These are phyloP conservation scores for Nemurella pictetii DNA, from an alignment of 2,888 invertebrate species.

Conservation along the genomic window DNA sequence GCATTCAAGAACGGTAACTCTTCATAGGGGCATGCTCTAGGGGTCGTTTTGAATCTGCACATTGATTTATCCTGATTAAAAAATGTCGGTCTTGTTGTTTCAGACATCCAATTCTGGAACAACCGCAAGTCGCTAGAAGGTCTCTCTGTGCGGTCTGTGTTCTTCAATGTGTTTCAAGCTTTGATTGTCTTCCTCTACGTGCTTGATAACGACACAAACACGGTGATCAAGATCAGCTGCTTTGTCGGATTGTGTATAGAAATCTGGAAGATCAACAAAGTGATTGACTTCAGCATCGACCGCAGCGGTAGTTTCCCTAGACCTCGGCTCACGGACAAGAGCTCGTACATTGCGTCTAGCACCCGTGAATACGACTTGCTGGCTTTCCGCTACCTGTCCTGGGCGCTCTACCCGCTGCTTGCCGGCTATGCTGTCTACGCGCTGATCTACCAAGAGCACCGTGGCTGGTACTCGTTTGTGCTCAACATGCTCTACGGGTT, in stretches of 20 bases:
- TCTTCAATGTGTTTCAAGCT: constrained; percentile 98
- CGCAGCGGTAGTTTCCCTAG: constrained; percentile 80
- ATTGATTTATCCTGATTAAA: too few relatives aligned
- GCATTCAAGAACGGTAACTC: constrained; percentile 94
- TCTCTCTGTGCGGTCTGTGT: constrained; percentile 94
- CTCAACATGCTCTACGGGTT: constrained; percentile 97
- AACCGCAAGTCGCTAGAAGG: constrained; percentile 96
- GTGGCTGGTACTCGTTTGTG: constrained; percentile 98
- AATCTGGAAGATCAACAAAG: constrained; percentile 99
- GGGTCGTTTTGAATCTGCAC: too few relatives aligned
- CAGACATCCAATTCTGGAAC: constrained; percentile 99
- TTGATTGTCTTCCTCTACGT: constrained; percentile 94
- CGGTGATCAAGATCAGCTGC: constrained; percentile 91
- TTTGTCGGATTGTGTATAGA: constrained; percentile 94
- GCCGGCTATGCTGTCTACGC: constrained; percentile 95
- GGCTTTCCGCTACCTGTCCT: constrained; percentile 95
- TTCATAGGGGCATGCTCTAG: too few relatives aligned
- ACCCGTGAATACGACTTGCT: constrained; percentile 93
- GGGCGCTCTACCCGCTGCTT: constrained; percentile 92
- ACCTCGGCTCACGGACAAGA: constrained; percentile 86
- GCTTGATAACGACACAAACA: constrained; percentile 97
- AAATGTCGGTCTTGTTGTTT: too few relatives aligned
- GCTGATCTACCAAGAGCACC: constrained; percentile 92
- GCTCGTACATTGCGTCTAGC: constrained; percentile 92
- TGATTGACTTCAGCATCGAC: constrained; percentile 79